Evolutionary conservation across 2,113 vertebrate genomes (phyloP).

Genomic region (Lycocorax pyrrhopterus): DNA sequence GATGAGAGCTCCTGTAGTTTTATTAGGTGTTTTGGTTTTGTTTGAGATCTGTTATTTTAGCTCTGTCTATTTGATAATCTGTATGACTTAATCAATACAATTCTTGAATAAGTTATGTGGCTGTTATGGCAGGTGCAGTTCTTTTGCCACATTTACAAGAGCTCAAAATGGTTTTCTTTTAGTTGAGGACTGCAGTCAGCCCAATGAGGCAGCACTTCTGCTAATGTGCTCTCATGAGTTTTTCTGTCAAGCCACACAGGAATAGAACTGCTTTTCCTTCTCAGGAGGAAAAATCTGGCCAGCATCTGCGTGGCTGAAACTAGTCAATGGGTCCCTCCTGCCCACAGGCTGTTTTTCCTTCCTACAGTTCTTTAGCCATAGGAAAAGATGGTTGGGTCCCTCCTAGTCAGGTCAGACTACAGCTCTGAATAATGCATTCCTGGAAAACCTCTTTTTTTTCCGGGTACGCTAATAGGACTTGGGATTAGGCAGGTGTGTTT

Average conservation of each 20-base stretch:
- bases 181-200: not conserved
- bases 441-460: not conserved
- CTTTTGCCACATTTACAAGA: not conserved
- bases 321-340: not conserved
- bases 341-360: not conserved
- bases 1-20: not conserved
- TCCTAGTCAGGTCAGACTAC: not conserved
- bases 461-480: not conserved
- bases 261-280: not conserved
- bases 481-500: not conserved
- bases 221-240: not conserved
- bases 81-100: not conserved
- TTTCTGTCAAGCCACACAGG: not conserved
- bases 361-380: not conserved
- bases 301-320: not conserved
- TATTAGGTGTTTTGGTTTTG: not conserved
- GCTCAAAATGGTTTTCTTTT: not conserved
- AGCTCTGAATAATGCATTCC: not conserved
- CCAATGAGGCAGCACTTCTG: not conserved
- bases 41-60: not conserved
- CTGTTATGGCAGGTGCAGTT: not conserved
- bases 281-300: not conserved
- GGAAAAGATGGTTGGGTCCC: fast-evolving
- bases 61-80: not conserved
- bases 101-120: not conserved